Evolutionary conservation across 2,888 invertebrate species (phyloP), one percentile per base, ranked within the genome.

Genomic region (Drosophila kambysellisi): DNA sequence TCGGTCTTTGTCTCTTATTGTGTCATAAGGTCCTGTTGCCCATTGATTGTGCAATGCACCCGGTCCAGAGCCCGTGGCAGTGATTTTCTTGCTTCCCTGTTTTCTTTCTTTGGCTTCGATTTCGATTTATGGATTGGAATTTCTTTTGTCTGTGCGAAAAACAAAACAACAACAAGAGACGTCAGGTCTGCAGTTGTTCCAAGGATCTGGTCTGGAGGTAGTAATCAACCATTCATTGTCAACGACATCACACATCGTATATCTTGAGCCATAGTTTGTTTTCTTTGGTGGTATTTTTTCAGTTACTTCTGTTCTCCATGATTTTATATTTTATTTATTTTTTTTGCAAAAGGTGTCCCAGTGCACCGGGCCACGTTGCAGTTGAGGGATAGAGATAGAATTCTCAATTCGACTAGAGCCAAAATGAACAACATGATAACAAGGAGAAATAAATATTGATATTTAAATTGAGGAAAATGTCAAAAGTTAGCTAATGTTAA

Each of bases 231-330:
- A 82, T 80, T 86, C 89, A 91, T 91, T 91, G 91, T 91, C 90
- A 91, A 89, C 90, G 88, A 88, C 82, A 92, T 92, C 91, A 92
- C 92, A 92, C 92, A 91, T 92, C 91, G 83, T 89, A 91, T 88
- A 90, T 88, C 82, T 81, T 63, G 69, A 76, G 29, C 54, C 78
- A 74, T 58, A 73, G 79, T 79, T 85, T 78, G 74, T 79, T 76
- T 82, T 79, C 79, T 73, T 78, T 76, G 67, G 66, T 88, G 75
- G 70, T 75, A 72, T 82, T 72, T 75, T 63, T 59, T 56, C 64
- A 57, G 64, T 74, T 53, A 9, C 39, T 43, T 48, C 65, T 66
- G 35, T 43, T 48, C 65, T 66, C 50, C n/a, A 73, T 65, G 43
- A 54, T 68, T 63, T 33, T 58, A 12, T 54, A 48, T 67, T 53